A percentile compares a stretch with the other conserved stretches of the same genome.
phyloP scores from a whole-genome alignment of 2,888 invertebrate genomes.

The Apoderus coryli region DNA sequence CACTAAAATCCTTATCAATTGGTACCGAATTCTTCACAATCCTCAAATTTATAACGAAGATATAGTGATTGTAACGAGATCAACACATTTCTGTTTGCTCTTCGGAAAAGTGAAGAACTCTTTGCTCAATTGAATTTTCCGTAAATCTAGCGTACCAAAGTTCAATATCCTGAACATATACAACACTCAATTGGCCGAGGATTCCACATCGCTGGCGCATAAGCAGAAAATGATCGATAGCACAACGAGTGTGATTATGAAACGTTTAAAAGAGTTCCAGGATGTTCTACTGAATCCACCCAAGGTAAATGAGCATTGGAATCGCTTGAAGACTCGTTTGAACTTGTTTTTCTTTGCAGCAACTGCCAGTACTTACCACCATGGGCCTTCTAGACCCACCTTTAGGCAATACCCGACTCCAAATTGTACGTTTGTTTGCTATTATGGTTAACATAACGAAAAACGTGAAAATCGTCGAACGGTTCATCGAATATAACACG shows the following conservation, averaged over 20 bases:
- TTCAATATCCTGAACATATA: constrained; percentile 23
- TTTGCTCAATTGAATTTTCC: too few species aligned
- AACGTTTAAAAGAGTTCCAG: constrained; percentile 55
- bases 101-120: too few species aligned
- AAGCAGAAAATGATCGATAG: constrained; percentile 44
- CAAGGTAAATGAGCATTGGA: constrained; percentile 41
- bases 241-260: constrained; percentile 47
- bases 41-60: too few species aligned
- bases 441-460: constrained; percentile 61
- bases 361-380: constrained; percentile 52
- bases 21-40: too few species aligned
- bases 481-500: constrained; percentile 40
- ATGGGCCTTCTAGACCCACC: constrained; percentile 58
- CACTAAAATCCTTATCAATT: too few species aligned
- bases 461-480: constrained; percentile 46
- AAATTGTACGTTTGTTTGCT: constrained; percentile 65
- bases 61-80: too few species aligned
- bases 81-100: too few species aligned
- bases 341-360: constrained; percentile 34
- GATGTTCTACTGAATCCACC: constrained; percentile 54
- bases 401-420: constrained; percentile 64
- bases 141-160: constrained; percentile 24
- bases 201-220: constrained; percentile 39
- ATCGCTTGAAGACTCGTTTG: too few species aligned
- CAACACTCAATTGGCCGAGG: constrained; percentile 30